These are phyloP conservation scores for Chionomys nivalis DNA, from an alignment of 2,113 vertebrate species.

Conservation along the genomic window DNA sequence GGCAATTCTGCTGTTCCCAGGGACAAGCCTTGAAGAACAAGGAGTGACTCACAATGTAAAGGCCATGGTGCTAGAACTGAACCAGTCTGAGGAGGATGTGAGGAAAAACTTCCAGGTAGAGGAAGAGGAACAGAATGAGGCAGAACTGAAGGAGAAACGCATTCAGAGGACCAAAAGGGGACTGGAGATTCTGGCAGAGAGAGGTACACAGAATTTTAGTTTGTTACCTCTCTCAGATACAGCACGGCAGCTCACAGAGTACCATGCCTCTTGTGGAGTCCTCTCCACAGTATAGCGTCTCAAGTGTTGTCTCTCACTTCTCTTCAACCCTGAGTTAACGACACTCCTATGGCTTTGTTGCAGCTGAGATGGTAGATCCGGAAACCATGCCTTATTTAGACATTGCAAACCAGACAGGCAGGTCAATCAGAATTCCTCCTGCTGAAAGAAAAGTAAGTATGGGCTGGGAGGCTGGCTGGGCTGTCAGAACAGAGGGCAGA, in stretches of 20 bases:
- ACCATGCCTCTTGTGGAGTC: rapidly evolving
- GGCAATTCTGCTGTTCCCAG: slow-evolving; percentile 78
- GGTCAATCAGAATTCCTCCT: slow-evolving; percentile 91
- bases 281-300: background rate
- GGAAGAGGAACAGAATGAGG: slow-evolving; percentile 83
- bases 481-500: background rate
- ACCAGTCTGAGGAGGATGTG: slow-evolving; percentile 89
- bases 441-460: slow-evolving; percentile 91
- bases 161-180: slow-evolving; percentile 93
- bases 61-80: slow-evolving; percentile 92
- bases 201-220: slow-evolving; percentile 83
- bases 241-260: too few relatives aligned
- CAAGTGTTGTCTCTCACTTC: background rate
- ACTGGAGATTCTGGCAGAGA: slow-evolving; percentile 94
- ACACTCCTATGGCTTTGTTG: slow-evolving; percentile 14
- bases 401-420: slow-evolving; percentile 97
- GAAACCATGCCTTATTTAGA: slow-evolving; percentile 91
- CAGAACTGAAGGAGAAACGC: slow-evolving; percentile 85
- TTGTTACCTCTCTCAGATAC: rapidly evolving
- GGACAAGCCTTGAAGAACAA: slow-evolving; percentile 90
- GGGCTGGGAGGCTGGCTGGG: rapidly evolving
- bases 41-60: slow-evolving; percentile 94
- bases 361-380: slow-evolving; percentile 91
- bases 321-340: background rate
- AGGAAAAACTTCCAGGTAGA: slow-evolving; percentile 85